Evolutionary conservation across 2,888 invertebrate genomes (phyloP).

Genomic region (Hydraecia micacea): DNA sequence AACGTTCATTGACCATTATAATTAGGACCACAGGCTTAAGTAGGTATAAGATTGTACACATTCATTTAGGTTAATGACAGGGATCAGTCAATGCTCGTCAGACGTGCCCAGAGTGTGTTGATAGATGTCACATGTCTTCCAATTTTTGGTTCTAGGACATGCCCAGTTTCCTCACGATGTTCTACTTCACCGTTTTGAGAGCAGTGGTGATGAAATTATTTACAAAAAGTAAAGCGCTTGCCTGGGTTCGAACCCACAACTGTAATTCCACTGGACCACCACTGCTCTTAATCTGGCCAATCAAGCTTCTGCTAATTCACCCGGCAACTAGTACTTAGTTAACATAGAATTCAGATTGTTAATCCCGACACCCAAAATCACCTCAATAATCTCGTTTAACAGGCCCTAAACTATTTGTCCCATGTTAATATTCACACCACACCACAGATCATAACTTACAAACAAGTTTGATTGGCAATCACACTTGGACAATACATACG

Average conservation of each 20-base stretch:
- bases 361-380: background rate
- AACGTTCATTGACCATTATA: too few relatives aligned
- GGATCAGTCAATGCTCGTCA: too few relatives aligned
- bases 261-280: too few relatives aligned
- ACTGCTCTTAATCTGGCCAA: too few relatives aligned
- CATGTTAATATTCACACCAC: constrained; percentile 52
- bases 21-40: too few relatives aligned
- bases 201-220: background rate
- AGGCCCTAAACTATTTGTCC: constrained; percentile 27
- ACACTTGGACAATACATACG: constrained; percentile 70
- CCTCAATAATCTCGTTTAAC: constrained; percentile 26
- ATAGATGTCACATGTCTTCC: background rate
- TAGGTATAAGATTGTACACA: too few relatives aligned
- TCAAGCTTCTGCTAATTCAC: background rate
- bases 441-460: constrained; percentile 61
- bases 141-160: too few relatives aligned
- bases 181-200: background rate
- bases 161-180: too few relatives aligned
- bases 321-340: background rate
- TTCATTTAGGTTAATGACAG: too few relatives aligned
- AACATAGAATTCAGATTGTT: background rate
- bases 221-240: background rate
- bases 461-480: constrained; percentile 75
- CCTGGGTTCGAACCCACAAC: background rate
- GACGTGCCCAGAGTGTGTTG: too few relatives aligned